Conservation (phyloP, 1,140 invertebrate genomes). For the Nasonia vitripennis region DNA sequence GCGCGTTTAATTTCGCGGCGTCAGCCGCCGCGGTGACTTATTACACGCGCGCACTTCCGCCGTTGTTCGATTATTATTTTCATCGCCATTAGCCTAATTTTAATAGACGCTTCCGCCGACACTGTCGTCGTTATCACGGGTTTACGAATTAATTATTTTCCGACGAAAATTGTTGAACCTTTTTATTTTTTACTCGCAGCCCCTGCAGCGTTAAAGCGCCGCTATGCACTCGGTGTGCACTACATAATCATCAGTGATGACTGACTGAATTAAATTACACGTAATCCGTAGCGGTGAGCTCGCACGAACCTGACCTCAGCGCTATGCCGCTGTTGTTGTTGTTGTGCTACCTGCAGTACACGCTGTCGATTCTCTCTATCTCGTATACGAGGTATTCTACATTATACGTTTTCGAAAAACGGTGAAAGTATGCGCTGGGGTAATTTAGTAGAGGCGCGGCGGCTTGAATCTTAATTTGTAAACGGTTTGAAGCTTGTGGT, state of each 20-base stretch:
- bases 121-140: not conserved
- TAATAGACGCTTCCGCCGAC: not conserved
- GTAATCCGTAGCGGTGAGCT: conserved; percentile 58
- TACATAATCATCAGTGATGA: conserved; percentile 67
- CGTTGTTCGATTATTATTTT: not conserved
- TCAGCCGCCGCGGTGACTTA: not conserved
- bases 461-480: conserved; percentile 23
- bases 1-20: not conserved
- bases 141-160: too few relatives aligned
- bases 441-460: conserved; percentile 5
- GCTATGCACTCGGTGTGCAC: conserved; percentile 45
- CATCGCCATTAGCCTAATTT: not conserved
- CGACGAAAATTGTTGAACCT: too few relatives aligned
- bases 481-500: not conserved
- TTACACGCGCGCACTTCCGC: not conserved
- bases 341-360: not conserved
- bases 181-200: not conserved
- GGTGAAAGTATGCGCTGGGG: not conserved
- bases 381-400: not conserved
- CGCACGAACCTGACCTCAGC: conserved; percentile 60
- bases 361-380: not conserved
- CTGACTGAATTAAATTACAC: conserved; percentile 72
- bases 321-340: not conserved
- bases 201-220: not conserved
- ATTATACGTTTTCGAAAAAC: conserved; percentile 2